phyloP scores from a whole-genome alignment of 2,113 vertebrate species.

The Ochotona princeps region DNA sequence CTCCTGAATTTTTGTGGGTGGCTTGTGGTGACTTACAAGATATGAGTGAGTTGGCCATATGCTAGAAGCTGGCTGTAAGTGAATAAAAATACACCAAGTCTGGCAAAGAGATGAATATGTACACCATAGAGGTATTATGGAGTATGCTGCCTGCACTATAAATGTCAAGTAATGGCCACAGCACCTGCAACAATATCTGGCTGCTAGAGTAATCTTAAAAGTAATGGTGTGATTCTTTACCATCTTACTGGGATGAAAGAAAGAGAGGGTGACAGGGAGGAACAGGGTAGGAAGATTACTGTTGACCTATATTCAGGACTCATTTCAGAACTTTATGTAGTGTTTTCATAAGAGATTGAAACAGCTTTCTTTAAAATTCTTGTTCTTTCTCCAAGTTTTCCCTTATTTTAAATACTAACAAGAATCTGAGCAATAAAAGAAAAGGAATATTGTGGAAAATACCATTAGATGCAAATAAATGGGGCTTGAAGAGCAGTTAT shows the following conservation, averaged over 20 bases:
- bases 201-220: constrained; percentile 47
- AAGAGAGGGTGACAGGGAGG: too few species aligned
- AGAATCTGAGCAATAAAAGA: background rate
- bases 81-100: constrained; percentile 52
- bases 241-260: background rate
- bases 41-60: constrained; percentile 38
- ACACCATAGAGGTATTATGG: background rate
- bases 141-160: constrained; percentile 23
- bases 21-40: constrained; percentile 55
- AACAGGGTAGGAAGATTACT: background rate
- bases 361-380: background rate
- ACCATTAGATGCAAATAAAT: background rate
- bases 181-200: constrained; percentile 63
- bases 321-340: background rate
- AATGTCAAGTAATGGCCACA: constrained; percentile 44
- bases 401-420: constrained; percentile 18
- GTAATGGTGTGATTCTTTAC: constrained; percentile 27
- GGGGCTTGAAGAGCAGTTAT: background rate
- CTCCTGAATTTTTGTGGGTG: constrained; percentile 58
- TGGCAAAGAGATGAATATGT: constrained; percentile 43
- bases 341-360: background rate
- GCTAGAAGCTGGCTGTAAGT: constrained; percentile 27
- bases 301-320: background rate
- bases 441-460: rapidly evolving
- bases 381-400: background rate